A percentile compares a stretch with the other conserved stretches of the same genome.
phyloP scores from a whole-genome alignment of 1,140 invertebrate species.

The Neodiprion pinetum region DNA sequence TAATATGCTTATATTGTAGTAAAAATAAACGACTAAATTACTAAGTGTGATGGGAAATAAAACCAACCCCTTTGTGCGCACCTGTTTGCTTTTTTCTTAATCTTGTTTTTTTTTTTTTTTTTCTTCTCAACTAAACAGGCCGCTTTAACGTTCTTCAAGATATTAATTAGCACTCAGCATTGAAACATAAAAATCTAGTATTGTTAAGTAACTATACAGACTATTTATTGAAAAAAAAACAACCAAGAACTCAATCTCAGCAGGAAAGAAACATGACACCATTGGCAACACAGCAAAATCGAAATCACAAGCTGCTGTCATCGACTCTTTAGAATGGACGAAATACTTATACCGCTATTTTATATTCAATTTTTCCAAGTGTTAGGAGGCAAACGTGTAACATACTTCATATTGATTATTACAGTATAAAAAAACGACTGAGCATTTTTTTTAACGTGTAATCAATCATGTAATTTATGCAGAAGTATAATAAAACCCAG shows the following conservation, averaged over 20 bases:
- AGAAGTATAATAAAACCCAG: background rate
- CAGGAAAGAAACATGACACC: constrained; percentile 52
- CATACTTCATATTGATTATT: too few relatives aligned
- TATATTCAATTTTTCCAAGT: constrained; percentile 14
- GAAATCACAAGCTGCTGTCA: constrained; percentile 48
- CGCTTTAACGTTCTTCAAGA: constrained; percentile 40
- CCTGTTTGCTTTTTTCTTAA: constrained; percentile 34
- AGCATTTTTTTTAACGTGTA: background rate
- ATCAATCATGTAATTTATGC: background rate
- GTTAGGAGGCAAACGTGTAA: background rate
- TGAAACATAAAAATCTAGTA: constrained; percentile 54
- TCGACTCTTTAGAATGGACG: constrained; percentile 32
- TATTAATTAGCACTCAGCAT: constrained; percentile 53
- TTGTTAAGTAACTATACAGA: constrained; percentile 51
- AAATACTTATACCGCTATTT: constrained; percentile 10
- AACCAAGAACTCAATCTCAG: constrained; percentile 44
- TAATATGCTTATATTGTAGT: constrained; percentile 47
- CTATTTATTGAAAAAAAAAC: constrained; percentile 28
- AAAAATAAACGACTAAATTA: constrained; percentile 44
- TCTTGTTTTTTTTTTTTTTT: constrained; percentile 26
- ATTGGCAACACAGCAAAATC: constrained; percentile 49
- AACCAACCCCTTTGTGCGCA: constrained; percentile 42
- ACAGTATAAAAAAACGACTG: background rate
- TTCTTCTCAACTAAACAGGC: constrained; percentile 43
- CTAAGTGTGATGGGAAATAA: constrained; percentile 40